These are phyloP conservation scores for Byasa hedistus DNA, from an alignment of 2,888 invertebrate species.

Conservation along the genomic window DNA sequence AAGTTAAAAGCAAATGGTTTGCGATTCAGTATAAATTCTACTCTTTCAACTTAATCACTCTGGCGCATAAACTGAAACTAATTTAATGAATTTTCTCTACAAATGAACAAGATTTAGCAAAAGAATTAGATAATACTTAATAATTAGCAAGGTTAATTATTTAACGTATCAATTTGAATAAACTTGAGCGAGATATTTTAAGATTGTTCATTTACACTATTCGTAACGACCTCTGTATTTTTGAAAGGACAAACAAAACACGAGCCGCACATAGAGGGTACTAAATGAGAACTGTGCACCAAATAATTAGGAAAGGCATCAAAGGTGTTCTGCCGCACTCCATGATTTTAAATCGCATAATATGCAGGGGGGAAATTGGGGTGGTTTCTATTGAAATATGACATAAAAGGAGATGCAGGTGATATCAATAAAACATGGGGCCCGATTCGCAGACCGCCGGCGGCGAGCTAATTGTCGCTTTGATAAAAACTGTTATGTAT, in stretches of 20 bases:
- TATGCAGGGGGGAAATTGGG: not conserved
- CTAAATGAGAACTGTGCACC: not conserved
- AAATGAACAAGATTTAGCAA: not conserved
- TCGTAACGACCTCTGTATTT: not conserved
- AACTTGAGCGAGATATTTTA: not conserved
- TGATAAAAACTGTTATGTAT: not conserved
- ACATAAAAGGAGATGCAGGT: not conserved
- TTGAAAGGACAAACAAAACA: not conserved
- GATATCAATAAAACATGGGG: not conserved
- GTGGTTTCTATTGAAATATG: not conserved
- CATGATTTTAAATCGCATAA: not conserved
- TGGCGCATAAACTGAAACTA: not conserved
- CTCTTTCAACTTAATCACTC: not conserved
- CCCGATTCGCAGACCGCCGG: not conserved
- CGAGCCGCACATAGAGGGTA: not conserved
- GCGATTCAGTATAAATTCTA: not conserved
- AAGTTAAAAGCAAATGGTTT: not conserved
- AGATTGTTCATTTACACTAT: not conserved
- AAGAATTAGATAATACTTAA: not conserved
- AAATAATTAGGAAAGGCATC: not conserved
- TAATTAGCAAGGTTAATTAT: not conserved
- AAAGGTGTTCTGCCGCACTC: not conserved
- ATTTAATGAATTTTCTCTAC: not conserved
- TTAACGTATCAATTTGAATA: not conserved
- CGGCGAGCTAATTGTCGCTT: not conserved